A percentile compares a stretch with the other conserved stretches of the same genome.
Evolutionary conservation across 2,888 invertebrate species (phyloP).

Genomic region (Pollenia labialis): DNA sequence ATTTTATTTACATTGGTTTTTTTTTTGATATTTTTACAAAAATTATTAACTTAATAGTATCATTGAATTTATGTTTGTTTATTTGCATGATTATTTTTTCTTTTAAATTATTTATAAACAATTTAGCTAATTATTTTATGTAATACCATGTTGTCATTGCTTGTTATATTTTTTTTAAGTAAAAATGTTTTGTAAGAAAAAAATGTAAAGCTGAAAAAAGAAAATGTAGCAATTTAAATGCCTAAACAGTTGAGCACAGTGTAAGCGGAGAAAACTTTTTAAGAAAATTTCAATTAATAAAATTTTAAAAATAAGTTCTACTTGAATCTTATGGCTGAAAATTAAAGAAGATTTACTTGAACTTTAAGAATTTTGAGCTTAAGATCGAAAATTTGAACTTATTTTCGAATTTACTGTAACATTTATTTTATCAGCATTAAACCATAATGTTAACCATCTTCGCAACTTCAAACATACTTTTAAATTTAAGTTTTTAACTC

Average conservation of each 20-base stretch:
- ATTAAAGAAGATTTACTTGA: not conserved
- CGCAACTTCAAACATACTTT: too few species aligned
- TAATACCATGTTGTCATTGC: conserved; percentile 63
- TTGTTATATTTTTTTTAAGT: conserved; percentile 15
- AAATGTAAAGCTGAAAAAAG: not conserved
- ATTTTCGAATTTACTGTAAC: not conserved
- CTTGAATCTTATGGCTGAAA: not conserved
- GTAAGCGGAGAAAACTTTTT: not conserved
- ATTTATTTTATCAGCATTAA: too few species aligned
- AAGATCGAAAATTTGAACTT: conserved; percentile 11
- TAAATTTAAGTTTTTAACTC: too few species aligned
- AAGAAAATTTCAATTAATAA: not conserved
- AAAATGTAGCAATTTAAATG: not conserved
- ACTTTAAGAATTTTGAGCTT: not conserved
- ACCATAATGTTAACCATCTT: too few species aligned
- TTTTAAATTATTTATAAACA: conserved; percentile 14
- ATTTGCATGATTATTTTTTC: conserved; percentile 7
- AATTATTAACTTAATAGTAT: not conserved
- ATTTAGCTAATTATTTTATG: conserved; percentile 14
- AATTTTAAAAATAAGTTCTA: too few species aligned
- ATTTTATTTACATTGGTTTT: conserved; percentile 7
- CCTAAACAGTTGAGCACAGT: conserved; percentile 33
- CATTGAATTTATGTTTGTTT: not conserved
- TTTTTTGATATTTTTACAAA: conserved; percentile 34
- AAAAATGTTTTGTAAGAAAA: conserved; percentile 3